Evolutionary conservation across 2,797 vertebrate genomes (phyloP).

Genomic region (Siniperca scherzeri): DNA sequence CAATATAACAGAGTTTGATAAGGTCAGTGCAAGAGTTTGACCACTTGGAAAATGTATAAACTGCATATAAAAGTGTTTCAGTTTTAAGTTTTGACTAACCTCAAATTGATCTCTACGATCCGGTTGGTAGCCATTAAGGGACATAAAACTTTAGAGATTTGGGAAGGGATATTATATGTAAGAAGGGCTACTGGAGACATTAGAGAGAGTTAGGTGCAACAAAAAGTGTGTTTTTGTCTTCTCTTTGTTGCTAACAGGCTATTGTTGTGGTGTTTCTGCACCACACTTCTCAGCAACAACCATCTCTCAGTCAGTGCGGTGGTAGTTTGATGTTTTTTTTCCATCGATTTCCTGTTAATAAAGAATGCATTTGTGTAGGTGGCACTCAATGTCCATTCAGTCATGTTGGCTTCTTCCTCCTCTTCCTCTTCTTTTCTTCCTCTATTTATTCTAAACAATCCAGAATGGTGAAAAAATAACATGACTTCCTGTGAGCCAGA

Average conservation of each 20-base stretch:
- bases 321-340: background rate
- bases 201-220: background rate
- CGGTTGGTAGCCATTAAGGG: background rate
- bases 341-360: conserved; percentile 9
- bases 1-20: background rate
- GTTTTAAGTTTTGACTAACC: background rate
- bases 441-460: background rate
- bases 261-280: conserved; percentile 4
- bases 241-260: conserved; percentile 12
- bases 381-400: background rate
- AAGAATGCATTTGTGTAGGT: background rate
- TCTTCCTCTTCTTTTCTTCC: background rate
- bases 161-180: background rate
- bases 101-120: background rate
- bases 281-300: background rate
- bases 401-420: background rate
- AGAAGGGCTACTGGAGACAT: conserved; percentile 1
- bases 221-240: background rate
- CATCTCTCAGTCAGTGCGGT: background rate
- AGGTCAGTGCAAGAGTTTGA: background rate
- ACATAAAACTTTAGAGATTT: background rate
- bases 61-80: background rate
- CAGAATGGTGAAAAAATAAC: background rate
- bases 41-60: background rate
- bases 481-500: background rate